These are phyloP conservation scores for Morone saxatilis DNA, from an alignment of 2,113 vertebrate species.

Conservation along the genomic window DNA sequence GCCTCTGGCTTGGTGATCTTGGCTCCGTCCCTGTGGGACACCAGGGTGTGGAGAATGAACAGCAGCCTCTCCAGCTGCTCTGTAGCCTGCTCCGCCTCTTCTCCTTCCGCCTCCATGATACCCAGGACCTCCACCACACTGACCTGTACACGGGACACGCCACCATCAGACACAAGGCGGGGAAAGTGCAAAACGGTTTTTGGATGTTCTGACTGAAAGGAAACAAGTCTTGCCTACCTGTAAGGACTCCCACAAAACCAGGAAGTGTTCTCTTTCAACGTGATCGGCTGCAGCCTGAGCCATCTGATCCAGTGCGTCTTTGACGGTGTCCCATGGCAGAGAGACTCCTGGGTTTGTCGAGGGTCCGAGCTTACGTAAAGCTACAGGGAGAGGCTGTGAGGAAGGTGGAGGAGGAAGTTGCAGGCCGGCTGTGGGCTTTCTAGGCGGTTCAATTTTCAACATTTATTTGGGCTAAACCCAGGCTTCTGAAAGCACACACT, in stretches of 20 bases:
- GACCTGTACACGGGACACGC: slow-evolving; percentile 45
- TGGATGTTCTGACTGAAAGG: not conserved
- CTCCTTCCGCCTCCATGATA: slow-evolving; percentile 48
- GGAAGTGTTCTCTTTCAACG: slow-evolving; percentile 89
- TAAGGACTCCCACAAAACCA: slow-evolving; percentile 89
- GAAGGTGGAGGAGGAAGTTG: not conserved
- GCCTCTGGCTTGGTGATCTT: slow-evolving; percentile 88
- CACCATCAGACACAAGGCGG: not conserved
- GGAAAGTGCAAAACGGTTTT: not conserved
- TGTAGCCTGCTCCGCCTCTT: slow-evolving; percentile 69
- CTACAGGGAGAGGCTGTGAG: slow-evolving; percentile 87
- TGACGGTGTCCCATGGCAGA: slow-evolving; percentile 88
- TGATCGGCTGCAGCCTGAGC: slow-evolving; percentile 85
- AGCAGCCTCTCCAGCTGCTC: slow-evolving; percentile 92
- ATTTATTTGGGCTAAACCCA: too few species aligned
- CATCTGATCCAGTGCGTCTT: slow-evolving; percentile 89
- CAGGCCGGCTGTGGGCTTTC: too few species aligned
- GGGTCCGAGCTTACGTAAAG: slow-evolving; percentile 91
- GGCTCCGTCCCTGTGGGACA: slow-evolving; percentile 86
- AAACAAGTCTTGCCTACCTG: slow-evolving; percentile 73
- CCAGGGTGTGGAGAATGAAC: slow-evolving; percentile 87
- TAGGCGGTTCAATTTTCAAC: too few species aligned
- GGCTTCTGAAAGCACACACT: too few species aligned
- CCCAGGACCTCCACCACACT: slow-evolving; percentile 64
- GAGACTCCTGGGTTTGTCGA: slow-evolving; percentile 78